Evolutionary conservation across 2,888 invertebrate genomes (phyloP), one percentile per base, ranked within the genome.

Genomic region (Sinelater perroti): DNA sequence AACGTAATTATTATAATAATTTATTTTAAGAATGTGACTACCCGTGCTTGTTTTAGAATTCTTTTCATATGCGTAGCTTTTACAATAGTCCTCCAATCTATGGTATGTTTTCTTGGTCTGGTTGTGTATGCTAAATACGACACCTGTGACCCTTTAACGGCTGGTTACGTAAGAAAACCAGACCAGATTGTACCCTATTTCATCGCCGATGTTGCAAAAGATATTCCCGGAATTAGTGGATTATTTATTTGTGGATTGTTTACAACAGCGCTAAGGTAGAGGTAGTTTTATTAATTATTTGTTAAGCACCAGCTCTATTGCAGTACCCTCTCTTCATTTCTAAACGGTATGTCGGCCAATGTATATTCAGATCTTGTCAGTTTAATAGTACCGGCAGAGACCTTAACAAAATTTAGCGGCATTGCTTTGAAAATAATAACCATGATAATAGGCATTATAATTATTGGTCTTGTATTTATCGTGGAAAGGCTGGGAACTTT

Each of bases 171-270:
- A 24, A 77, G 79, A 30, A 81, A 80, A 70, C 78, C 80, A 64
- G 84, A 84, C 69, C 82, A 84, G 47, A 51, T 71, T 17, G 80
- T 89, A 1, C 89, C 89, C 0, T 84, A 85, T 67, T 90, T 87
- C 68, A 82, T 90, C 4, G 86, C 89, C 80, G 86, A 87, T 64
- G 78, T 86, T 10, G 81, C 88, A 0, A 76, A 79, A 0, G 76
- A 82, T 72, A 81, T 87, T 66, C 86, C 86, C 8, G 89, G 89
- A 0, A 79, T 90, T 30, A 85, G 88, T 14, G 90, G 90, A 1
- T 80, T 90, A 24, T 90, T 90, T 66, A 82, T 89, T 1, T 87
- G 89, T 16, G 85, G 88, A n/a, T 81, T 89, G 31, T 87, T 89
- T 66, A 87, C 87, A 68, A 87, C 89, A 0, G 87, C 88, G 0